These are phyloP conservation scores for Mylabris phalerata DNA, from an alignment of 1,140 invertebrate genomes.

Conservation along the genomic window DNA sequence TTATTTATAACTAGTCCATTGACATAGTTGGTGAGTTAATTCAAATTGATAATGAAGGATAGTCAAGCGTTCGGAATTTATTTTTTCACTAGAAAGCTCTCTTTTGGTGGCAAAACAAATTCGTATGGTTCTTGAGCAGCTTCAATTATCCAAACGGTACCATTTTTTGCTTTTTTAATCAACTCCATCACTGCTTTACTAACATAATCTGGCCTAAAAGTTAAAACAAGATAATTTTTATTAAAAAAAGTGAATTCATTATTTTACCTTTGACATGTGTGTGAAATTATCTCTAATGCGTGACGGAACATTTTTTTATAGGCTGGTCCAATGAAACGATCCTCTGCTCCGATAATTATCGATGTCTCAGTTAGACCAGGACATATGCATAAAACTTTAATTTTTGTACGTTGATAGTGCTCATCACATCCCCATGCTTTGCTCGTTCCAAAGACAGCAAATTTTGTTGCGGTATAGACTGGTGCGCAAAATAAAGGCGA, in stretches of 20 bases:
- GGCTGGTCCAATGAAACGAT: neutral
- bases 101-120: conserved; percentile 10
- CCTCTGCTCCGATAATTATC: conserved; percentile 4
- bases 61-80: too few relatives aligned
- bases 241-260: neutral
- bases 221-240: too few relatives aligned
- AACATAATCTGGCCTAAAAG: too few relatives aligned
- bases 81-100: conserved; percentile 5
- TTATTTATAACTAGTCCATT: too few relatives aligned
- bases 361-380: conserved; percentile 34
- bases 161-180: conserved; percentile 5
- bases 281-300: neutral
- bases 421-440: conserved; percentile 12
- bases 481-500: conserved; percentile 17
- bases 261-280: neutral
- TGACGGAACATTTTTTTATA: conserved; percentile 1
- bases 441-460: conserved; percentile 24
- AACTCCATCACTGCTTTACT: too few relatives aligned
- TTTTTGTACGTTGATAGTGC: conserved; percentile 30
- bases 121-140: conserved; percentile 21
- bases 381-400: conserved; percentile 36
- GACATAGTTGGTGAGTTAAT: too few relatives aligned
- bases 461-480: conserved; percentile 29
- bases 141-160: conserved; percentile 27
- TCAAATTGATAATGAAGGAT: too few relatives aligned